phyloP scores from a whole-genome alignment of 2,888 invertebrate genomes.

The Abrostola triplasia region DNA sequence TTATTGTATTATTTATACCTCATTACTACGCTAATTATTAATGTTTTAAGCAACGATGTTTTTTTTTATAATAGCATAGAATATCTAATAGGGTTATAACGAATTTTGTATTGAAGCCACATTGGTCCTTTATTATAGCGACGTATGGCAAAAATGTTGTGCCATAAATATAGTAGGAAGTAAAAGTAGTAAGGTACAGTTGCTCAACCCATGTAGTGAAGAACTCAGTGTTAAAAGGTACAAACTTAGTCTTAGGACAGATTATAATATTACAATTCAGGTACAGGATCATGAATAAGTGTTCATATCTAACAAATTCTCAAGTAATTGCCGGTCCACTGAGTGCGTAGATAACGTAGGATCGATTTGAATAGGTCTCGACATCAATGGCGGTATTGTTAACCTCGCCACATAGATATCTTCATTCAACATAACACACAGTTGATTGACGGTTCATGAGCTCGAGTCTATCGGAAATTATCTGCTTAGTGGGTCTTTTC shows the following conservation, averaged over 20 bases:
- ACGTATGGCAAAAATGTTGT: no score
- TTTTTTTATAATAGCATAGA: no score
- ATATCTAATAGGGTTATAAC: no score
- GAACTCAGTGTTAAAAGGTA: no score
- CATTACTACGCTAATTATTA: no score
- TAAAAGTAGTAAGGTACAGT: no score
- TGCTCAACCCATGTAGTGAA: no score
- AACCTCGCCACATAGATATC: constrained; percentile 59
- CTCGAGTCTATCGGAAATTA: constrained; percentile 80
- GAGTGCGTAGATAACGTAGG: constrained; percentile 42
- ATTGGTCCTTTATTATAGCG: no score
- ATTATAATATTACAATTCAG: constrained; percentile 15
- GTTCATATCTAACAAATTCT: constrained; percentile 25
- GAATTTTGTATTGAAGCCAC: no score
- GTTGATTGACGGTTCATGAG: constrained; percentile 82
- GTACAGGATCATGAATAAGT: constrained; percentile 36
- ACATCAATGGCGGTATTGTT: constrained; percentile 66
- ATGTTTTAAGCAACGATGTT: no score
- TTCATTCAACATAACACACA: constrained; percentile 71
- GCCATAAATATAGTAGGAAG: no score
- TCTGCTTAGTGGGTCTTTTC: constrained; percentile 85
- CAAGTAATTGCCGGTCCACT: constrained; percentile 49
- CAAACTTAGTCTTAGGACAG: background rate
- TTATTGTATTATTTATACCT: no score
- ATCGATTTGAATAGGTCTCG: constrained; percentile 54